Evolutionary conservation across 1,140 invertebrate species (phyloP), one percentile per base, ranked within the genome.

Genomic region (Nautilus pompilius): DNA sequence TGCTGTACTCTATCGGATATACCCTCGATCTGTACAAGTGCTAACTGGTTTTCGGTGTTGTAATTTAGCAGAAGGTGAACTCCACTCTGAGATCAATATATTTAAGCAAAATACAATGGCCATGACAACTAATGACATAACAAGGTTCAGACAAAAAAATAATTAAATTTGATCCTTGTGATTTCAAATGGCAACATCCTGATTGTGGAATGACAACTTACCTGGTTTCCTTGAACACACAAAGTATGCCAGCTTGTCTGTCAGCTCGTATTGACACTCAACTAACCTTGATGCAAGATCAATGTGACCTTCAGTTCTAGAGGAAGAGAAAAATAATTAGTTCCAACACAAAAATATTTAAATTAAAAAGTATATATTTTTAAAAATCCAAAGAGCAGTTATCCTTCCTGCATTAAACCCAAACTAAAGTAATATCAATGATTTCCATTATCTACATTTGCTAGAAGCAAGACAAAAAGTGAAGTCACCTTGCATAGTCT

Each of bases 241-340:
- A 85, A 92, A 98, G 77, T 90, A 89, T 5, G 92, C 92, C 63
- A 99, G 86, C 69, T 92, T 88, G 82, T 99, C 96, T 15, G 95
- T 96, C 2, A 98, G 88, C 84, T 98, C 94, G 82, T 95, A 98
- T 81, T 95, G 91, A 71, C 91, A 88, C 83, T 98, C 94, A 30
- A 90, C 85, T 63, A 99, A 84, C 63, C 95, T 86, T 64, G 93
- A 89, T 6, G 90, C 88, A 54, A 98, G 85, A 72, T 95, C 93
- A 67, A 86, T 85, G 82, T 95, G 88, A 54, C 91, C 90, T 67
- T 89, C 88, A 72, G 88, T 86, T 77, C 91, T 93, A 79, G 46
- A 85, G 80, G 59, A 75, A 55, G 1, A 30, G 34, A 60, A 56
- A 65, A 45, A 28, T 15, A 28, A 36, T 17, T 34, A 36, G 49